Base-by-base conservation (phyloP, 2,797 vertebrate species). In the Diglossa cyanea region DNA sequence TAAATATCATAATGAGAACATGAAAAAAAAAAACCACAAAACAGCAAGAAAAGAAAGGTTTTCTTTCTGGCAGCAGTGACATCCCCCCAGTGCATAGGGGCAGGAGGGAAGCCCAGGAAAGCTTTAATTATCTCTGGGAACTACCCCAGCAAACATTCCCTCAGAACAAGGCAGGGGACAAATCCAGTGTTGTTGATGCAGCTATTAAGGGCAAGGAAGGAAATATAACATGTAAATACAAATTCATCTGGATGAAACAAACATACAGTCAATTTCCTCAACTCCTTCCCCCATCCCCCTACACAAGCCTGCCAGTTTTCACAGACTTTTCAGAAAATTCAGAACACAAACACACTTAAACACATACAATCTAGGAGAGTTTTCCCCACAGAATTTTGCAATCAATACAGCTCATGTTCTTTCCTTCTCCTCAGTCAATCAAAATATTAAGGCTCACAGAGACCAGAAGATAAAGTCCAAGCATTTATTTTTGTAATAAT, bases 401-500 rank as follows among this genome's bases (percentile, higher is more conserved):
- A 28, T 54, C 26, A 44, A 37, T 50, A 31, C 35, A 66, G 33
- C 7, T n/a, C 55, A 31, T 10, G 8, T 53, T 76, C 33, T 53
- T 78, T 60, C 55, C 33, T 50, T 67, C 25, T 82, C 19, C 53
- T 40, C 73, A 40, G 24, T 50, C 39, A 82, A n/a, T 5, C 61
- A 85, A 85, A 92, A 84, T 39, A 92, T n/a, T n/a, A 87, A 92
- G 25, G 51, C 35, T 91, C 44, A 4, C 3, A 83, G 20, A 62
- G n/a, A 95, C 73, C 39, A 72, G 44, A 75, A 89, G 42, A 89
- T 89, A 48, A 91, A 93, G 79, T 91, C 26, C 87, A 96, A 91
- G 65, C 92, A 89, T 96, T 97, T 97, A 95, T 96, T 97, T 92
- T 77, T 86, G 15, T 80, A 91, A 47, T 82, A 75, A 86, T 87